Conservation (phyloP, 2,888 invertebrate genomes). For the Napeogenes inachia region DNA sequence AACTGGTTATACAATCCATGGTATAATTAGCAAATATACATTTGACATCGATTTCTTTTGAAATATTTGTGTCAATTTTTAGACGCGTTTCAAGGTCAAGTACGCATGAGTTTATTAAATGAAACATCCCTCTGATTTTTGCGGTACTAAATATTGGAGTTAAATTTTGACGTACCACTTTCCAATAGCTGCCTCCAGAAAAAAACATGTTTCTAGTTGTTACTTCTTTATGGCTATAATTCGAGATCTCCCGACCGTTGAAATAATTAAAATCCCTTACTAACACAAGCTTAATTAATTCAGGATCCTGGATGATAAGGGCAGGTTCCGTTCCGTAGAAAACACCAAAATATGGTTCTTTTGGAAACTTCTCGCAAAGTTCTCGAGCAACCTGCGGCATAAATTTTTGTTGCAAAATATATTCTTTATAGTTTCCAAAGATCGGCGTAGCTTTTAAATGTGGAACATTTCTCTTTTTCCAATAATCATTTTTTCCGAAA, state of each 20-base stretch:
- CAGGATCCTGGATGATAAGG: constrained; percentile 52
- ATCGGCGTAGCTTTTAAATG: constrained; percentile 40
- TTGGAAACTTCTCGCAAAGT: constrained; percentile 46
- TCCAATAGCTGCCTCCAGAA: constrained; percentile 54
- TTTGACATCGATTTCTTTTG: constrained; percentile 39
- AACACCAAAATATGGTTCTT: constrained; percentile 49
- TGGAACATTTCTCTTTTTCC: constrained; percentile 48
- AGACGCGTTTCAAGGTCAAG: constrained; percentile 43
- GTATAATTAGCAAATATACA: constrained; percentile 45
- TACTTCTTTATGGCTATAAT: constrained; percentile 43
- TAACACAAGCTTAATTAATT: constrained; percentile 47
- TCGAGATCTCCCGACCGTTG: constrained; percentile 47
- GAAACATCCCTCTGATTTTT: constrained; percentile 63
- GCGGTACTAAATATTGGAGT: constrained; percentile 54
- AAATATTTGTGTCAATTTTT: constrained; percentile 31
- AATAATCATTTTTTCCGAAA: constrained; percentile 34
- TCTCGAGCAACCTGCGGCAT: constrained; percentile 35
- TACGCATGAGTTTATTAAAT: constrained; percentile 46
- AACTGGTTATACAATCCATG: neutral
- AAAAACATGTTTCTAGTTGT: constrained; percentile 46
- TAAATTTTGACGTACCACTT: constrained; percentile 52
- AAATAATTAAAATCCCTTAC: constrained; percentile 59
- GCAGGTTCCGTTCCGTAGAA: constrained; percentile 56
- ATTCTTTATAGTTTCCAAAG: constrained; percentile 36
- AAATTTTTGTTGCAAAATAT: no score